These are phyloP conservation scores for Cheilosia variabilis DNA, from an alignment of 2,888 invertebrate species.

Conservation along the genomic window DNA sequence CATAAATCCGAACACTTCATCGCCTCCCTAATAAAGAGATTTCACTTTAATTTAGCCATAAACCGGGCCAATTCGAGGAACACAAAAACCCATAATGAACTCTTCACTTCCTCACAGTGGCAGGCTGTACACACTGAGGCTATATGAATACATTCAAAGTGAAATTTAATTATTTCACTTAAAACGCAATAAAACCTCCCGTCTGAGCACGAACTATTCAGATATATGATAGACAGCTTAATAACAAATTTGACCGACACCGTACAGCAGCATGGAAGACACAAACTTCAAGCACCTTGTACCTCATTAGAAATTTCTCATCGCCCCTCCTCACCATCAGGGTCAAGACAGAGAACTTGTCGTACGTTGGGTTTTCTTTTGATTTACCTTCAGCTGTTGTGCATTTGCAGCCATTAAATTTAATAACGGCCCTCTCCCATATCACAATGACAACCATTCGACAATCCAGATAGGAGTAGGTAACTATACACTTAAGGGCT, in stretches of 20 bases:
- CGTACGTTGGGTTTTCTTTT: conserved; percentile 3
- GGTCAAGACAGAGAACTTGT: not conserved
- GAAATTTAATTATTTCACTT: conserved; percentile 57
- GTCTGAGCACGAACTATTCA: conserved; percentile 16
- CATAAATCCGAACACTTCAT: conserved; percentile 23
- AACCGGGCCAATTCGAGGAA: conserved; percentile 22
- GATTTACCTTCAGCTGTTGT: conserved; percentile 13
- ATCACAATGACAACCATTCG: conserved; percentile 27
- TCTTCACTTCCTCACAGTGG: conserved; percentile 38
- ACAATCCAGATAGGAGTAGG: conserved; percentile 20
- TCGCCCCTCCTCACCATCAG: not conserved
- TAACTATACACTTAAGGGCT: conserved; percentile 18
- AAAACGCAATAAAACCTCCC: conserved; percentile 46
- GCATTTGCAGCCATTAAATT: conserved; percentile 31
- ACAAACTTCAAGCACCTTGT: conserved; percentile 41
- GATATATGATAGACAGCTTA: conserved; percentile 34
- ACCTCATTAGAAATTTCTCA: conserved; percentile 40
- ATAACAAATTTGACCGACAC: conserved; percentile 55
- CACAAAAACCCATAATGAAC: conserved; percentile 12
- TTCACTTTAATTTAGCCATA: conserved; percentile 47
- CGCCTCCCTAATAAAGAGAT: conserved; percentile 26
- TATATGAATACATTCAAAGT: conserved; percentile 12
- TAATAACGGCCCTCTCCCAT: conserved; percentile 41
- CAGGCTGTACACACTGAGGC: not conserved
- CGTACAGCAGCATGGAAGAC: conserved; percentile 27